Evolutionary conservation across 2,113 vertebrate genomes (phyloP).

Genomic region (Bufo bufo): DNA sequence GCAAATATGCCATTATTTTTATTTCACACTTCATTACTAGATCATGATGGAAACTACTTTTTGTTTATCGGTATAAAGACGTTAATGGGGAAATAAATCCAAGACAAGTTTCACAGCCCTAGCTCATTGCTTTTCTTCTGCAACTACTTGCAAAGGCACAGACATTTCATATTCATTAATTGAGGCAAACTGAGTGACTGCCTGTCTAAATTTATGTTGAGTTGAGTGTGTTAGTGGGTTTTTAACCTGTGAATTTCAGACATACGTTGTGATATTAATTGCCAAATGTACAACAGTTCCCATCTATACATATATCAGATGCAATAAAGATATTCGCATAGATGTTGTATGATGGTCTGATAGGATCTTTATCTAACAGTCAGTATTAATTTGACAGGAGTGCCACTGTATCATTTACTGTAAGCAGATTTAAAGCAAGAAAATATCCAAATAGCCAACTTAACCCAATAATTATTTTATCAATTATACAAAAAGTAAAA

Average conservation of each 20-base stretch:
- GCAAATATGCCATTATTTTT: slow-evolving; percentile 36
- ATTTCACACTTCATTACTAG: slow-evolving; percentile 42
- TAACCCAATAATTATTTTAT: too few species aligned
- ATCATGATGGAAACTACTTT: slow-evolving; percentile 28
- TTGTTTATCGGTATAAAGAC: slow-evolving; percentile 28
- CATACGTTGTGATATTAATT: background rate
- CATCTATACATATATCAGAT: background rate
- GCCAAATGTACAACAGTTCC: background rate
- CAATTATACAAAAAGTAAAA: too few species aligned
- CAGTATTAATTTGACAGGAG: background rate
- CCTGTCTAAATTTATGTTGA: background rate
- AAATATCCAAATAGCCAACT: too few species aligned
- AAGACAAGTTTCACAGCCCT: background rate
- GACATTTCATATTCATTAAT: slow-evolving; percentile 10
- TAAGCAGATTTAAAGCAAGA: too few species aligned
- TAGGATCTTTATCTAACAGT: background rate
- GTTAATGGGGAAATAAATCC: slow-evolving; percentile 34
- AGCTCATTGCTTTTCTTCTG: slow-evolving; percentile 12
- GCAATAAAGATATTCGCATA: background rate
- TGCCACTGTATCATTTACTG: too few species aligned
- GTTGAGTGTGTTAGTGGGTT: background rate
- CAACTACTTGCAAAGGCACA: background rate
- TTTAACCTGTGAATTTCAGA: background rate
- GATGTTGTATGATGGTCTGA: background rate
- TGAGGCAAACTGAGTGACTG: background rate